Evolutionary conservation across 2,888 invertebrate genomes (phyloP), one percentile per base, ranked within the genome.

Genomic region (Hirtodrosophila confusa): DNA sequence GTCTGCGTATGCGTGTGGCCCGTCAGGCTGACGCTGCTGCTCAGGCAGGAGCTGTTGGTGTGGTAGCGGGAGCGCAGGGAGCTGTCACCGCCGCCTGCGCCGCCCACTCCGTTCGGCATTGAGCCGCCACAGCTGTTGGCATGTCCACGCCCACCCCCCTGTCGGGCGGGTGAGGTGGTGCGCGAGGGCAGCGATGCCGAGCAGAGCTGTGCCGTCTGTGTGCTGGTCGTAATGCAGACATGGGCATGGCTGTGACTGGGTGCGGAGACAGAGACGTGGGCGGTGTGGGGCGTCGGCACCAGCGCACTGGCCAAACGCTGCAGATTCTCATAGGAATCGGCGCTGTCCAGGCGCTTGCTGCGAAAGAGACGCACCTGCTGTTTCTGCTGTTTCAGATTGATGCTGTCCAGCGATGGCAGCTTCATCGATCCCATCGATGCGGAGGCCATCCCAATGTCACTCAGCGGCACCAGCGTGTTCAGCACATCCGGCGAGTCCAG

Each of bases 401-500:
- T 90, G 76, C 91, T 91, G 75, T 92, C 92, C 88, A 91, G 83
- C 57, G 91, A 92, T n/a, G 91, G 91, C 53, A 91, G 79, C 84
- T 92, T 92, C 49, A 92, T 90, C 2, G 92, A 91, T 3, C 89
- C 90, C 78, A 92, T 91, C 11, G 92, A 92, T 29, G 91, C 89
- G 36, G 91, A 89, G 24, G 91, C 90, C 49, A 91, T 87, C 9
- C 91, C 91, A 62, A 92, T 90, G 51, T 92, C 92, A 73, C 91
- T 89, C 2, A 92, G 76, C 33, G 92, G 92, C 66, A 92, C 90
- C 67, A 91, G 66, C 4, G 91, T 91, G 45, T 93, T 90, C 56
- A 94, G 86, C 31, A 92, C 95, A 83, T 96, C 96, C 23, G 96
- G 95, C 10, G 96, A 96, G 91, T 97, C 96, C 90, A 96, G 92